Base-by-base conservation (phyloP, 2,113 vertebrate species). In the Leucosticte australis region DNA sequence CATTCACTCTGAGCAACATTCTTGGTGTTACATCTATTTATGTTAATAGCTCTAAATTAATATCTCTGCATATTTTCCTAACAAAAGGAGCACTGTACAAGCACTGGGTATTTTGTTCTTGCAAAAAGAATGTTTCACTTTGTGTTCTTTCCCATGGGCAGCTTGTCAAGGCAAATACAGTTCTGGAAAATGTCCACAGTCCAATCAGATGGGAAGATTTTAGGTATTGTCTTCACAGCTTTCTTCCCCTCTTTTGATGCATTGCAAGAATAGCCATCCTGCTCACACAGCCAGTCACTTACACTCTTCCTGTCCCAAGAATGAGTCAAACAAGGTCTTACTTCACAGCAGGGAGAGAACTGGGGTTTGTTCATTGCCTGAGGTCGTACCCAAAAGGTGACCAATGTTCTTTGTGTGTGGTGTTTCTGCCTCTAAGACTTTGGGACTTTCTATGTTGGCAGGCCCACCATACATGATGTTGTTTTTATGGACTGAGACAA, bases 321-420 rank as follows among this genome's bases (percentile, higher is more conserved):
- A 89, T 42, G 55, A 37, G 63, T 90, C 86, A 93, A 90, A 83
- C 97, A 96, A 95, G 15, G n/a, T 83, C 79, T 93, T 95, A 71
- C 71, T 85, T 90, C 50, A 21, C 84, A 85, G 77, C 53, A 96
- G 91, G 90, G 65, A 80, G 74, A 94, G 83, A 96, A 63, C 35
- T 91, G 47, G 19, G 31, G 53, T 92, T 95, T 95, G 47, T 84
- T 81, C 81, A 31, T 85, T 0, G 0, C 50, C 70, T 95, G 87
- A 85, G 73, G 73, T 88, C 11, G 2, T 44, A 73, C 70, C 60
- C 63, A 53, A 89, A 87, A 94, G 83, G 93, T 89, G 64, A 94
- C 70, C 78, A 90, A 63, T 60, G 56, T 6, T 28, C 65, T 85
- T 90, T 92, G 18, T 90, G 37, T 50, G 46, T 16, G 18, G 41